Base-by-base conservation (phyloP, 1,140 invertebrate species). In the Callitettix versicolor region DNA sequence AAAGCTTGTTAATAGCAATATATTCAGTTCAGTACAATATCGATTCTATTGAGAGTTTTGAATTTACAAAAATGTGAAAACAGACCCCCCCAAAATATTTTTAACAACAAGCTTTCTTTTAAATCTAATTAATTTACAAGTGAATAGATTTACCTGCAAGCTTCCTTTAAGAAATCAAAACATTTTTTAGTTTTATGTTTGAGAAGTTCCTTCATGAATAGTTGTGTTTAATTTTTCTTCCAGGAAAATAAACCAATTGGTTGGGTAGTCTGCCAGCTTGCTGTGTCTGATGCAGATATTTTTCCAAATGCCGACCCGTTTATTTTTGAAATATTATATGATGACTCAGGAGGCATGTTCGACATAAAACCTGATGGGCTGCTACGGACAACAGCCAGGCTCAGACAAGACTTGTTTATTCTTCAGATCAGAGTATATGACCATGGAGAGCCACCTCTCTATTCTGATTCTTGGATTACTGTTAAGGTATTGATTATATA, bases 391-490 rank as follows among this genome's bases (percentile, higher is more conserved):
- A 88, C 91, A 1, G 81, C 83, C 0, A 84, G 84, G 64, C 88
- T 98, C 60, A 59, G 82, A 0, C 84, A 84, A 64, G 84, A 92
- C 60, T 78, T 79, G 36, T 98, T 94, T 67, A 65, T 78, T 3
- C 72, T 98, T 26, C 86, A 89, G 63, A 79, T 97, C 3, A 75
- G 91, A 34, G 95, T 95, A 0, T 95, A 91, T 66, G 95, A 98
- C 70, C 95, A 93, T 68, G 95, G 94, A 6, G 85, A 80, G 21
- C 91, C 92, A 9, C 85, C 91, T 0, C 71, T 95, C 0, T 92
- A 81, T 65, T 91, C 92, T 0, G 91, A 95, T 66, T 84, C 91
- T 0, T 88, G 82, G 79, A 83, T 98, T 0, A 76, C 78, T 18
- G 77, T 96, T 2, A 84, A 84, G 66, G 81, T 72, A 58, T 21